A percentile compares a stretch with the other conserved stretches of the same genome.
Evolutionary conservation across 1,140 invertebrate species (phyloP).

Genomic region (Meloidogyne floridensis): DNA sequence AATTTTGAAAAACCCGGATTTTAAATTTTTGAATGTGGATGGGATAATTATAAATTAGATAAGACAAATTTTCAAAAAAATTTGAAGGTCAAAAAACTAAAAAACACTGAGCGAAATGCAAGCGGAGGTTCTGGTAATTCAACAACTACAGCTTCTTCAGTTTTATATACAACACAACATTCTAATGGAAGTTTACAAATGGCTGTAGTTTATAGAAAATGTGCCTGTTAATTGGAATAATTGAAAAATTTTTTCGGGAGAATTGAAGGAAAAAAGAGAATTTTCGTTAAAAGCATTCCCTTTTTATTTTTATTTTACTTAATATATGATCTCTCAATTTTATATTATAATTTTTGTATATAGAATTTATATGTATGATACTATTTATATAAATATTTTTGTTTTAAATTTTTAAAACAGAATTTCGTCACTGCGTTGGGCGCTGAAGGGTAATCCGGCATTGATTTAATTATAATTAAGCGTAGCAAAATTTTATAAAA

Average conservation of each 20-base stretch:
- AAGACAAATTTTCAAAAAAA: neutral
- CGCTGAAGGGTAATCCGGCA: too few relatives aligned
- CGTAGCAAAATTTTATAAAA: too few relatives aligned
- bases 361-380: neutral
- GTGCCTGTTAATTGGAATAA: neutral
- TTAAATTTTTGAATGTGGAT: too few relatives aligned
- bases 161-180: slow-evolving; percentile 2
- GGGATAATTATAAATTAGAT: neutral
- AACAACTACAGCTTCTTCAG: neutral
- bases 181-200: slow-evolving; percentile 2
- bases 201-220: slow-evolving; percentile 7
- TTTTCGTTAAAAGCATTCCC: neutral
- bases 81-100: neutral
- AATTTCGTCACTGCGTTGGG: too few relatives aligned
- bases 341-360: neutral
- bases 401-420: too few relatives aligned
- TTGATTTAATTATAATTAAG: too few relatives aligned
- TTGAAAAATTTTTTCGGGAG: neutral
- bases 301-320: too few relatives aligned
- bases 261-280: neutral
- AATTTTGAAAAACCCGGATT: too few relatives aligned
- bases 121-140: neutral
- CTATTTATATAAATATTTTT: too few relatives aligned
- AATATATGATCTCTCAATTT: neutral
- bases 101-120: neutral